Conservation (phyloP, 2,888 invertebrate genomes). For the Dasysyrphus tricinctus region DNA sequence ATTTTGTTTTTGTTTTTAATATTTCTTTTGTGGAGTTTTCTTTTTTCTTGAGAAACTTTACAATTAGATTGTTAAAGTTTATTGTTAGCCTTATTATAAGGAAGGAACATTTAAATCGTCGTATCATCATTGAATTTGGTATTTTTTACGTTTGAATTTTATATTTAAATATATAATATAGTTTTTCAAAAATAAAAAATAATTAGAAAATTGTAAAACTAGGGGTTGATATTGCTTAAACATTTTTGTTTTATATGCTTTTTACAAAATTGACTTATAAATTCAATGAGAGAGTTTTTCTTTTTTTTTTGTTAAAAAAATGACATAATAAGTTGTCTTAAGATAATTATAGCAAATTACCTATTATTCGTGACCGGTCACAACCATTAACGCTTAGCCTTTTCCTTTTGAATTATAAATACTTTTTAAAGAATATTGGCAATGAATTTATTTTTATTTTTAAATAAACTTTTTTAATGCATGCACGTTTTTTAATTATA, state of each 20-base stretch:
- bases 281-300: conserved; percentile 5
- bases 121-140: conserved; percentile 62
- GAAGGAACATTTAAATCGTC: conserved; percentile 75
- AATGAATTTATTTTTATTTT: background rate
- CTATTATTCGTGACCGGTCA: background rate
- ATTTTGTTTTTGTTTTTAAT: conserved; percentile 28
- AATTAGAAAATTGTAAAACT: conserved; percentile 9
- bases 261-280: conserved; percentile 32
- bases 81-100: conserved; percentile 74
- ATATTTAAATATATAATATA: conserved; percentile 13
- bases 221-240: conserved; percentile 29
- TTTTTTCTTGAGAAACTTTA: conserved; percentile 58
- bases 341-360: background rate
- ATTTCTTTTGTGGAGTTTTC: background rate
- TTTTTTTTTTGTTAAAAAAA: background rate
- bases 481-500: background rate
- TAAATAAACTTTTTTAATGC: background rate
- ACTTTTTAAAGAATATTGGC: background rate
- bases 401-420: background rate
- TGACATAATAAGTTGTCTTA: background rate
- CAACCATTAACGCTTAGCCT: conserved; percentile 12
- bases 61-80: conserved; percentile 73
- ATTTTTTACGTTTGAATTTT: conserved; percentile 24
- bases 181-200: background rate
- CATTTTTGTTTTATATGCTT: conserved; percentile 16